A percentile compares a stretch with the other conserved stretches of the same genome.
Conservation (phyloP, 2,113 vertebrate genomes). For the Pavo muticus region DNA sequence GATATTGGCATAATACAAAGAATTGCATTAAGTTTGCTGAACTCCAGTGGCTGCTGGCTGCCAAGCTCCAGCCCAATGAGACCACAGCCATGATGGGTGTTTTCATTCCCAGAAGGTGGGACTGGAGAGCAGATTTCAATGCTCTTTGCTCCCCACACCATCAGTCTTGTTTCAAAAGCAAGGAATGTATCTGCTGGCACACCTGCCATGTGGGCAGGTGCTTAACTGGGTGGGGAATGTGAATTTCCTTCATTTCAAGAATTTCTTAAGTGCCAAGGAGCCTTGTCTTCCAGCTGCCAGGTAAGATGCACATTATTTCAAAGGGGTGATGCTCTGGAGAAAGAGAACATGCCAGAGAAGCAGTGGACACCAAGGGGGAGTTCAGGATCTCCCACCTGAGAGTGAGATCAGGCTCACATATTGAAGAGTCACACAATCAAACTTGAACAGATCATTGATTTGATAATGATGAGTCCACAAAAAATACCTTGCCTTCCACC, state of each 20-base stretch:
- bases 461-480: not conserved
- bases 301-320: not conserved
- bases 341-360: not conserved
- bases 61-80: not conserved
- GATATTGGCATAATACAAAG: not conserved
- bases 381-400: not conserved
- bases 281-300: not conserved
- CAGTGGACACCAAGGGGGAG: not conserved
- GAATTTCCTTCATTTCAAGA: not conserved
- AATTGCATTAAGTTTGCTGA: not conserved
- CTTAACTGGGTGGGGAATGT: not conserved
- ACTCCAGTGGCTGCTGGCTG: not conserved
- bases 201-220: not conserved
- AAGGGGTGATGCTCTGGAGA: not conserved
- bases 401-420: not conserved
- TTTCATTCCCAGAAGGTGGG: not conserved
- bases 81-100: fast-evolving
- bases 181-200: not conserved
- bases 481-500: not conserved
- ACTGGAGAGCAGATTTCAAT: not conserved
- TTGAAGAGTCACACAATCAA: not conserved
- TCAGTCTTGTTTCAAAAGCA: not conserved
- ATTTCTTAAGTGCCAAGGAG: not conserved
- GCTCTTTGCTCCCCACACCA: not conserved
- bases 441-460: not conserved